Percentiles rank a stretch among this genome's conserved stretches.
phyloP scores from a whole-genome alignment of 2,113 vertebrate genomes.

The Barnardius zonarius region DNA sequence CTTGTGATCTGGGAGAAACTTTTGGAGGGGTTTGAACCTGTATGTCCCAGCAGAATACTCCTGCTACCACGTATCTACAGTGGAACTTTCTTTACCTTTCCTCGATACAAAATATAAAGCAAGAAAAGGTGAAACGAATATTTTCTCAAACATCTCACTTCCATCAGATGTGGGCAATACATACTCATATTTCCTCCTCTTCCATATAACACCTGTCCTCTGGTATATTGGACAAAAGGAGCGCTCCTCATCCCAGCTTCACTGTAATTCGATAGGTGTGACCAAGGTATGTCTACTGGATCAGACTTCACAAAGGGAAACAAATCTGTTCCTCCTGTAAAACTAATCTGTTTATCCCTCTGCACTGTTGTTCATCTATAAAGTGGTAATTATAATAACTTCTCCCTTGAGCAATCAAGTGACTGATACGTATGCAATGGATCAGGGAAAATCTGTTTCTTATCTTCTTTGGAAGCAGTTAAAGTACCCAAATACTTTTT shows the following conservation, averaged over 20 bases:
- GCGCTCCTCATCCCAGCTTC: neutral
- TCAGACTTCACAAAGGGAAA: neutral
- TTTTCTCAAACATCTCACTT: neutral
- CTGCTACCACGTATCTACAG: neutral
- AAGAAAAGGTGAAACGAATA: neutral
- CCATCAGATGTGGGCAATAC: neutral
- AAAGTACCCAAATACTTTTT: neutral
- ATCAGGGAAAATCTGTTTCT: slow-evolving; percentile 16
- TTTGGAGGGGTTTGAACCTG: neutral
- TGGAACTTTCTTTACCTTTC: neutral
- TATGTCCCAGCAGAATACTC: neutral
- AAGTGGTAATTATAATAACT: neutral
- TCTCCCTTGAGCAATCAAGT: slow-evolving; percentile 7
- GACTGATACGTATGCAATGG: neutral
- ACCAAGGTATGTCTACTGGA: neutral
- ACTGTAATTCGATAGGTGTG: neutral
- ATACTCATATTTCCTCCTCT: neutral
- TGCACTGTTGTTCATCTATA: neutral
- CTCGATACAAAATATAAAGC: neutral
- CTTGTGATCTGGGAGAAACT: neutral
- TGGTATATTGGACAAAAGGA: neutral
- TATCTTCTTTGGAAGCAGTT: neutral
- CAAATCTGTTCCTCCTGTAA: neutral
- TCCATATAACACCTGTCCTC: neutral
- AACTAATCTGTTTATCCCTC: neutral